phyloP scores from a whole-genome alignment of 1,140 invertebrate species.

The Leguminivora glycinivorella region DNA sequence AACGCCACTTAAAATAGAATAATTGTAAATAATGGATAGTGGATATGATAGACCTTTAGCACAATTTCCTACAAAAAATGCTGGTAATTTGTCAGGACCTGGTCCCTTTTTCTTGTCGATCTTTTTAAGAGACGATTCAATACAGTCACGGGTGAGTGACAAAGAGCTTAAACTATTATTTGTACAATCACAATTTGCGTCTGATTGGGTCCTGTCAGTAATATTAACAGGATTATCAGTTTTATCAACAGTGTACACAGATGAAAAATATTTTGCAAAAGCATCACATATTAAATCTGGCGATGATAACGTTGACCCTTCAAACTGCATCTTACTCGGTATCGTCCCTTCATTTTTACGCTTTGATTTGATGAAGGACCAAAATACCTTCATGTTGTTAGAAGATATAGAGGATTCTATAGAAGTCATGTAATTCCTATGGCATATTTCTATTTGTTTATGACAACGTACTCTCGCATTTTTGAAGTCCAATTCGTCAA shows the following conservation, averaged over 20 bases:
- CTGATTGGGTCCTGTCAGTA: neutral
- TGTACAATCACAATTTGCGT: neutral
- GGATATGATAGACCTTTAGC: neutral
- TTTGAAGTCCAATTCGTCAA: neutral
- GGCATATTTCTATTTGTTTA: neutral
- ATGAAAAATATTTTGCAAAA: neutral
- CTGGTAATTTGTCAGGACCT: neutral
- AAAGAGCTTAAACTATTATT: no score
- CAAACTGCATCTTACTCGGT: neutral
- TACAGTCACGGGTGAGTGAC: neutral
- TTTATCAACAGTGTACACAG: neutral
- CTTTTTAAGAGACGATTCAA: neutral
- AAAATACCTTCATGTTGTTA: neutral
- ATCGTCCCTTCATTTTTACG: neutral
- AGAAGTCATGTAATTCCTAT: neutral
- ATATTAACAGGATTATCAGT: neutral
- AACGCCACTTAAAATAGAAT: neutral
- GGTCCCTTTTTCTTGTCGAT: neutral
- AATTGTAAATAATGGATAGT: neutral
- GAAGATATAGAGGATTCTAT: neutral
- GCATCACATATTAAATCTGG: neutral
- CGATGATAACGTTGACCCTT: neutral
- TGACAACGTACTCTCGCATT: neutral
- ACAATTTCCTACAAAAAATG: neutral
- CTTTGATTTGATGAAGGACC: neutral